A percentile compares a stretch with the other conserved stretches of the same genome.
Conservation (phyloP, 2,888 invertebrate genomes). For the Leistus spinibarbis region DNA sequence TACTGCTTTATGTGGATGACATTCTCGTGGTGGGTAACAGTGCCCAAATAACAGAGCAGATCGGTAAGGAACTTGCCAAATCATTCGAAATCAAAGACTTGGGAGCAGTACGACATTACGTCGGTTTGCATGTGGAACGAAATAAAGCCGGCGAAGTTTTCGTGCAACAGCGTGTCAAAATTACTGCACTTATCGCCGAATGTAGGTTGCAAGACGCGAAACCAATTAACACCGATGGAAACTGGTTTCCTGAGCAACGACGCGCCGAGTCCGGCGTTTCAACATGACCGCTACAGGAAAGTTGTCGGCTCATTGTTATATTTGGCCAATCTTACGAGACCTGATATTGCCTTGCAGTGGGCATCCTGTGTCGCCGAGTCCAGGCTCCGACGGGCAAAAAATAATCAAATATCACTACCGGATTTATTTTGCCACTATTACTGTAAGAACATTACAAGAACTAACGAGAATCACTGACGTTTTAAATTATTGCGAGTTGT, state of each 20-base stretch:
- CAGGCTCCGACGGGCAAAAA: not conserved
- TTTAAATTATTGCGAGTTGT: too few species aligned
- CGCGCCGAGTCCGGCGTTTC: not conserved
- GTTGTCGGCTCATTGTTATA: conserved; percentile 3
- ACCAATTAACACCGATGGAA: conserved; percentile 7
- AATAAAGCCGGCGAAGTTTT: not conserved
- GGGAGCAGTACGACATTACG: not conserved
- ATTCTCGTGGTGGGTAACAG: conserved; percentile 6
- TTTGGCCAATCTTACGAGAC: not conserved
- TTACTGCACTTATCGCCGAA: not conserved
- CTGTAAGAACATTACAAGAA: too few species aligned
- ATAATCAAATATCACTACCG: too few species aligned
- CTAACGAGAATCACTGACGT: too few species aligned
- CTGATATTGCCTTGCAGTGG: conserved; percentile 5
- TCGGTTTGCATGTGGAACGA: not conserved
- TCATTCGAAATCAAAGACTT: not conserved
- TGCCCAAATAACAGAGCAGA: not conserved
- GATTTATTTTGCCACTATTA: too few species aligned
- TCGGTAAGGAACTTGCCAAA: not conserved
- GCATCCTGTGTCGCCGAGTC: conserved; percentile 6
- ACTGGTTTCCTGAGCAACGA: conserved; percentile 7
- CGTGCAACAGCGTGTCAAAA: not conserved
- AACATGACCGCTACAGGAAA: conserved; percentile 3
- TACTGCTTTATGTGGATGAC: conserved; percentile 1
- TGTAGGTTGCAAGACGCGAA: conserved; percentile 4